phyloP scores from a whole-genome alignment of 92 coral and sea anemone genomes.

The Siderastrea radians region DNA sequence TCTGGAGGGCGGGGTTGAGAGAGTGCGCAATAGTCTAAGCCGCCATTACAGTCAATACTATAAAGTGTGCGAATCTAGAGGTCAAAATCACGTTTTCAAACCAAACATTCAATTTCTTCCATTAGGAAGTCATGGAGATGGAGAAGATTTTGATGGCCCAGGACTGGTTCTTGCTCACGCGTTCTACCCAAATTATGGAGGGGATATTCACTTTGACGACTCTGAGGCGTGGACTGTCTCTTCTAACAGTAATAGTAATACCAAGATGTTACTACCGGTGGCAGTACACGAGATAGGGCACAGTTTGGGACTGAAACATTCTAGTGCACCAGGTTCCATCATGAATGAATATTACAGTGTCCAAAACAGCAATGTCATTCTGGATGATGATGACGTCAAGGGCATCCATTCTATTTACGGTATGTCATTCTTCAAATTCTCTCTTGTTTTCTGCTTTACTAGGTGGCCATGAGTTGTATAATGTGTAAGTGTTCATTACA shows the following conservation, averaged over 20 bases:
- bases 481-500: too few species aligned
- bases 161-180: constrained; percentile 82
- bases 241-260: background rate
- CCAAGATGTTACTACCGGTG: constrained; percentile 54
- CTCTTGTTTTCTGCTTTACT: background rate
- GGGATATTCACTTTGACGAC: constrained; percentile 91
- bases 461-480: background rate
- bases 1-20: too few species aligned
- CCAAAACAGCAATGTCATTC: background rate
- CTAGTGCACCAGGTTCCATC: constrained; percentile 53
- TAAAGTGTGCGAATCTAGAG: background rate
- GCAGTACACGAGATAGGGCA: constrained; percentile 94
- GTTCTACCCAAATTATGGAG: constrained; percentile 62
- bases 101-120: background rate
- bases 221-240: constrained; percentile 75
- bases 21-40: too few species aligned
- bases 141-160: constrained; percentile 72
- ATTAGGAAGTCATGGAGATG: constrained; percentile 66
- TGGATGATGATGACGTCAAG: constrained; percentile 73
- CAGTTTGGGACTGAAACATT: constrained; percentile 79
- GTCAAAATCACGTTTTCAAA: background rate
- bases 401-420: constrained; percentile 71
- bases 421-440: constrained; percentile 5
- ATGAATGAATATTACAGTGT: constrained; percentile 59
- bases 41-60: background rate